phyloP scores from a whole-genome alignment of 35 echinoderm and acorn worm species.

The Amphiura filiformis region DNA sequence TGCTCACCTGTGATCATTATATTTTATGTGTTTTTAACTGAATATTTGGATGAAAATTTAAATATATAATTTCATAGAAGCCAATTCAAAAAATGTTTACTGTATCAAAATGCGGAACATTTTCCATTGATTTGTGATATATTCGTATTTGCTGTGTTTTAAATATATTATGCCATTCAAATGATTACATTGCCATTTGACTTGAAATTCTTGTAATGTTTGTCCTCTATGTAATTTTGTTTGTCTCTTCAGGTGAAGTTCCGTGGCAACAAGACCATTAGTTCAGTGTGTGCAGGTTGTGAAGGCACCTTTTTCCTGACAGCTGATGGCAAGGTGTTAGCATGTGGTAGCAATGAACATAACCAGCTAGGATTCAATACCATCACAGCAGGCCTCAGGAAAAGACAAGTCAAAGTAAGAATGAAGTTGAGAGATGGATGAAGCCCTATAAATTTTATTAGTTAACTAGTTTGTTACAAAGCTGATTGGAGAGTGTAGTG shows the following conservation, averaged over 20 bases:
- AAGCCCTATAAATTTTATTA: neutral
- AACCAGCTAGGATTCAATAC: conserved; percentile 96
- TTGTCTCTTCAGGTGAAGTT: conserved; percentile 88
- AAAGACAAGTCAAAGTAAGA: conserved; percentile 91
- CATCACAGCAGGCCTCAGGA: conserved; percentile 76
- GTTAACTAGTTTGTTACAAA: neutral
- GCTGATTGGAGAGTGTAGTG: neutral
- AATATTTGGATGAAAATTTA: too few species aligned
- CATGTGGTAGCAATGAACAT: conserved; percentile 98
- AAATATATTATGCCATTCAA: too few species aligned
- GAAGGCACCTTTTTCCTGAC: conserved; percentile 93
- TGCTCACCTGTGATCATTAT: too few species aligned
- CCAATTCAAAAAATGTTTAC: too few species aligned
- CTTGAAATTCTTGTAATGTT: too few species aligned
- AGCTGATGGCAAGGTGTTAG: conserved; percentile 72
- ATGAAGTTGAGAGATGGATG: neutral
- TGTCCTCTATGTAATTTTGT: too few species aligned
- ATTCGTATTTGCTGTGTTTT: too few species aligned
- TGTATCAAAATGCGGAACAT: too few species aligned
- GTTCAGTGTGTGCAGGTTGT: conserved; percentile 81
- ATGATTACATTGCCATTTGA: too few species aligned
- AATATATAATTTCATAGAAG: too few species aligned
- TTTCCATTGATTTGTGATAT: too few species aligned
- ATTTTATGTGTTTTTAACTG: too few species aligned
- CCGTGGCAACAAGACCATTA: conserved; percentile 67